Base-by-base conservation (phyloP, 2,888 invertebrate species). In the Oligia latruncula region DNA sequence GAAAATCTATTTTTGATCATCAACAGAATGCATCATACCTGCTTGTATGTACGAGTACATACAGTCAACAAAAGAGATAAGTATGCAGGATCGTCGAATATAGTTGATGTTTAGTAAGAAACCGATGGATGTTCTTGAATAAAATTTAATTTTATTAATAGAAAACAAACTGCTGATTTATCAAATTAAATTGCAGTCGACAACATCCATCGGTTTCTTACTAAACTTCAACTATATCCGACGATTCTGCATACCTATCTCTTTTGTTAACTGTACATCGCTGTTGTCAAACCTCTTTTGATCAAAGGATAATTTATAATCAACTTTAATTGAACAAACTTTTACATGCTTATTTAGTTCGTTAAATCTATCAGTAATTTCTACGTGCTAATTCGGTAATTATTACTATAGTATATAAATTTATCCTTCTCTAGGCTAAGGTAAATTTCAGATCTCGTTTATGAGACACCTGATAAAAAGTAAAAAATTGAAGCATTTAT, bases 1-100 rank as follows among this genome's bases (percentile, higher is more conserved):
- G 90, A 82, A 87, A 82, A 90, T 92, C 93, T 93, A 93, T 94
- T 93, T 92, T 91, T 92, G 88, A 86, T 83, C 85, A 71, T 52
- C 70, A 74, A 74, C 64, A 86, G 77, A 65, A 79, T 83, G 80
- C 72, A 80, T 55, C 72, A 52, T 85, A 85, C 78, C 81, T 84
- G 65, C n/a, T 17, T 64, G 20, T 60, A 60, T 64, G 20, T 64
- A 60, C 29, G 29, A 29, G 29, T 29, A 29, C 29, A 29, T 29
- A 29, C 29, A 29, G 29, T 29, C 29, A 29, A 29, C 29, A 29
- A 29, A 29, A 29, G 0, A 29, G 29, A 29, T 29, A 29, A 29
- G 29, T 29, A 29, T 29, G 29, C 0, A 29, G 29, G 29, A 29
- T 29, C 29, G 29, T 29, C 29, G 29, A 1, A 29, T 29, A 29